Base-by-base conservation (phyloP, 2,888 invertebrate genomes). In the Standfussiana lucernea region DNA sequence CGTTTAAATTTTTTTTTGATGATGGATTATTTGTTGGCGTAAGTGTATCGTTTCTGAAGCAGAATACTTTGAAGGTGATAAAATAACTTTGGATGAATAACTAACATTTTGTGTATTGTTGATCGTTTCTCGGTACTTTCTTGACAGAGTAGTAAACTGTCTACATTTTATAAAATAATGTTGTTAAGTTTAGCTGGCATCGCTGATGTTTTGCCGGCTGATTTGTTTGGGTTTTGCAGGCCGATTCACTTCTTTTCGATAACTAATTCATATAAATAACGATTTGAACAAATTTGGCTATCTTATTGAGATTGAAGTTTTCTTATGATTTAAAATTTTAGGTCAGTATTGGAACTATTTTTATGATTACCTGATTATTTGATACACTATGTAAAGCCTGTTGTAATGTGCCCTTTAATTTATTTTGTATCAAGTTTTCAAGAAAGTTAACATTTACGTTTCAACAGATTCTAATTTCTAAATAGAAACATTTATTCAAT, bases 181-280 rank as follows among this genome's bases (percentile, higher is more conserved):
- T 82, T 76, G 85, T 82, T 88, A 83, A 77, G 83, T 72, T 67
- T 72, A 70, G 74, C 86, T 82, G 83, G 82, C 83, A 69, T 77
- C 82, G 82, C 82, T 71, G 77, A 42, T 74, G 42, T 77, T 50
- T 45, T 73, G 40, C 18, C 4, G 11, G 32, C 37, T 66, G 50
- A 40, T 42, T 62, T 47, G 28, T 47, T 45, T 40, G 64, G n/a
- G 50, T 69, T 53, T 37, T 47, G 75, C 75, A 42, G 82, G 79
- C 67, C 47, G 79, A n/a, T 82, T 82, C 42, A 80, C 15, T 56
- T 62, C 62, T 32, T 42, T 47, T 47, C 40, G 68, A 56, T 68
- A 64, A 18, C 40, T 24, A 40, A 32, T 10, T 6, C n/a, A 35
- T 21, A 35, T 59, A 4, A 59, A 32, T 72, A 35, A 21, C 15